Percentiles rank a stretch among this genome's conserved stretches.
Conservation (phyloP, 2,113 vertebrate genomes). For the Siniperca chuatsi region DNA sequence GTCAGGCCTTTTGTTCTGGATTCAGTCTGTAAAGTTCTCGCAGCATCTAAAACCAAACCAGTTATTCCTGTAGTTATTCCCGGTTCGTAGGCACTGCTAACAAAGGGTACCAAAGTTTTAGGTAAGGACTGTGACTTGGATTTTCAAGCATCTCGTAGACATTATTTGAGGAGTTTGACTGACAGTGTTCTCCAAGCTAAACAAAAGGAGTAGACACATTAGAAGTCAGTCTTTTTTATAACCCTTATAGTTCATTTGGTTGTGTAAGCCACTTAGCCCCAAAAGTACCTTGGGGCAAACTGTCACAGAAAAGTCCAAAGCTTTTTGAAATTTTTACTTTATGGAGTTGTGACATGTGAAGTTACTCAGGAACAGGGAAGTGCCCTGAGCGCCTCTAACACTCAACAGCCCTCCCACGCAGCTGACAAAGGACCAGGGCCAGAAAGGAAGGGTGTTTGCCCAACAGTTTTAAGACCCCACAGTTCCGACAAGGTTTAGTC, state of each 20-base stretch:
- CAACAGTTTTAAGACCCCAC: conserved; percentile 9
- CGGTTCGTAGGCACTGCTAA: background rate
- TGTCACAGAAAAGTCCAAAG: background rate
- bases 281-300: background rate
- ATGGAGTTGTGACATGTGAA: conserved; percentile 40
- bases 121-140: background rate
- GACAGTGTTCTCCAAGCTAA: background rate
- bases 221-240: background rate
- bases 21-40: background rate
- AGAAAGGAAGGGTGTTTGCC: background rate
- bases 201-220: too few relatives aligned
- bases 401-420: conserved; percentile 8
- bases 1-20: background rate
- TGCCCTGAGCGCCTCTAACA: background rate
- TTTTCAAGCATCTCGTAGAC: background rate
- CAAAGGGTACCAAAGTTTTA: background rate
- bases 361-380: conserved; percentile 29
- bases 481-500: background rate
- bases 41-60: background rate
- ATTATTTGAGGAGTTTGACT: background rate
- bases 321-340: background rate
- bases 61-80: background rate
- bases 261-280: conserved; percentile 2
- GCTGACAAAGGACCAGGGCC: background rate
- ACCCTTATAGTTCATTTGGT: background rate